Evolutionary conservation across 2,888 invertebrate genomes (phyloP).

Genomic region (Platycnemis pennipes): DNA sequence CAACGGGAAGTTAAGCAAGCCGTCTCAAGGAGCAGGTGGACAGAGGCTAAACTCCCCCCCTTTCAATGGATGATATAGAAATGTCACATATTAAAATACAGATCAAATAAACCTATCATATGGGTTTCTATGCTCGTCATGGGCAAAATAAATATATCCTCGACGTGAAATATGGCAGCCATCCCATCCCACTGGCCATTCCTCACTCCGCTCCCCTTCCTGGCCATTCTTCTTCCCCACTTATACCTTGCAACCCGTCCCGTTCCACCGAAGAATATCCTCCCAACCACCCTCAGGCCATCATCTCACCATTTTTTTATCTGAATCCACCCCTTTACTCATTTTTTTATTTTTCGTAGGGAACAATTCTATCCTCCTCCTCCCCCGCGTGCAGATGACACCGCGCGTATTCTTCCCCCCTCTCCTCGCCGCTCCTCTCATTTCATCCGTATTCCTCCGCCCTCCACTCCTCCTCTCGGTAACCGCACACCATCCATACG

Average conservation of each 20-base stretch:
- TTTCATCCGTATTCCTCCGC: background rate
- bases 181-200: background rate
- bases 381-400: conserved; percentile 35
- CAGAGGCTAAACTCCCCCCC: no score
- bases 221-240: conserved; percentile 30
- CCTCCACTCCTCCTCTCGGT: background rate
- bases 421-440: background rate
- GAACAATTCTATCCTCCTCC: conserved; percentile 9
- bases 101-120: background rate
- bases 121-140: background rate
- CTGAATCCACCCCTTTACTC: conserved; percentile 9
- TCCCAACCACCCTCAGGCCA: background rate
- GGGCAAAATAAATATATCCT: background rate
- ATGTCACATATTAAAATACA: background rate
- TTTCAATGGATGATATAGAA: no score
- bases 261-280: background rate
- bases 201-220: background rate
- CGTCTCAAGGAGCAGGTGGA: no score
- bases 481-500: no score
- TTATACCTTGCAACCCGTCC: background rate
- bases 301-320: conserved; percentile 33
- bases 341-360: background rate
- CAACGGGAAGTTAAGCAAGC: no score
- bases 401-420: background rate
- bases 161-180: background rate